These are phyloP conservation scores for Centropristis striata DNA, from an alignment of 2,113 vertebrate species.

Conservation along the genomic window DNA sequence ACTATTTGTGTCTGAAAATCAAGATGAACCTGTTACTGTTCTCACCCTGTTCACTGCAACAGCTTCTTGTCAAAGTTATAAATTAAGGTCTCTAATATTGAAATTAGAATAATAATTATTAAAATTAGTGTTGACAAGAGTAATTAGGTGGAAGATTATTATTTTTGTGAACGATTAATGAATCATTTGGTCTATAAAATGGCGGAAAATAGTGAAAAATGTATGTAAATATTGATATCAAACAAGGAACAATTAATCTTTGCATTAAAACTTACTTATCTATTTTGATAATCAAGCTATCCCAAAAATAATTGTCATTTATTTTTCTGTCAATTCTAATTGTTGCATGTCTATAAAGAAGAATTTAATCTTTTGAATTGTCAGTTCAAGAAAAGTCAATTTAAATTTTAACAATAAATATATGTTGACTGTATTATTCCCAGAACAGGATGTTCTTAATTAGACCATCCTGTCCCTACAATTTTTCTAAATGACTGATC, in stretches of 20 bases:
- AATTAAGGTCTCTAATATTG: neutral
- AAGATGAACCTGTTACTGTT: neutral
- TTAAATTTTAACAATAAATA: constrained; percentile 12
- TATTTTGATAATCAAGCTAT: too few relatives aligned
- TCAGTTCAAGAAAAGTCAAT: neutral
- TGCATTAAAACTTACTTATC: too few relatives aligned
- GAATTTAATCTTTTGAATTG: neutral
- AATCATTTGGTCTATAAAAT: too few relatives aligned
- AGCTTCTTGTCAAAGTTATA: neutral
- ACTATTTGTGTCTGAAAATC: constrained; percentile 4
- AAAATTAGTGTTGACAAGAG: neutral
- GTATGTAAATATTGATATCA: too few relatives aligned
- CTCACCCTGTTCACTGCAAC: neutral
- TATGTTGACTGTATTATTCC: neutral
- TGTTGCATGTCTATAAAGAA: too few relatives aligned
- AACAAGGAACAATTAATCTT: too few relatives aligned
- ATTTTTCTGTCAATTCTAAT: too few relatives aligned
- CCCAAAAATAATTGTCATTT: too few relatives aligned
- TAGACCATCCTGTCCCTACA: constrained; percentile 15
- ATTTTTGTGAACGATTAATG: too few relatives aligned
- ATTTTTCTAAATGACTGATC: constrained; percentile 10
- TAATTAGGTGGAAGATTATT: neutral
- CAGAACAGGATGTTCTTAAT: constrained; percentile 40
- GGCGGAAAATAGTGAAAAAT: too few relatives aligned
- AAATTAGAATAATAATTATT: neutral